Evolutionary conservation across 53 echinoderm and acorn worm species (phyloP), one percentile per base, ranked within the genome.

Genomic region (Echinarachnius parma): DNA sequence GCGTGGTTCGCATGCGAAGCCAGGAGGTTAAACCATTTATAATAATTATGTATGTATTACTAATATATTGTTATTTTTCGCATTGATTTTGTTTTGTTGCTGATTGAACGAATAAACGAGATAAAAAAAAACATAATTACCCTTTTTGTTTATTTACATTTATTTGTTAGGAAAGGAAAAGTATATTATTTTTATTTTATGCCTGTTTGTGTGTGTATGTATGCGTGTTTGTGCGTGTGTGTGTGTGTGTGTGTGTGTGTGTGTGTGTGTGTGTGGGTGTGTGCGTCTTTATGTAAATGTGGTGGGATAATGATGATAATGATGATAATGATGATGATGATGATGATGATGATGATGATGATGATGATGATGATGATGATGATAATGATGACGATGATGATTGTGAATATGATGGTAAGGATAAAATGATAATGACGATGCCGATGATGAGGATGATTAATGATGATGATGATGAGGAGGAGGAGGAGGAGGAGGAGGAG

Each of bases 311-410:
- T 10, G 15, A 25, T 16, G 45, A 26, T 45, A 27, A 1, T 44
- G 44, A 26, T 45, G 45, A 15, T 36, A 0, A 42, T 42, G 45
- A 21, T 9, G 45, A 44, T 45, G 25, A 45, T 45, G 28, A 63
- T 63, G 63, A 63, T 26, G 4, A 45, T 66, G 9, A 66, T 66
- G 48, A 34, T 31, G 32, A 31, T 19, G 33, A 48, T 66, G 20
- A 47, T 29, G 49, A 0, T 66, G 66, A 48, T 31, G 48, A 66
- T 48, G 49, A 31, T 66, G 48, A 65, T 47, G 65, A 65, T 47
- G 31, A 47, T 48, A 32, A 31, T 48, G 49, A 48, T 66, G 29
- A 48, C 31, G 66, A 31, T 21, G 66, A 66, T 46, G 66, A 29
- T 66, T 30, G 0, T 66, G 66, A 30, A 24, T 47, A 0, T 49